Percentiles rank a stretch among this genome's conserved stretches.
These are phyloP conservation scores for Agrochola lota DNA, from an alignment of 2,888 invertebrate species.

Conservation along the genomic window DNA sequence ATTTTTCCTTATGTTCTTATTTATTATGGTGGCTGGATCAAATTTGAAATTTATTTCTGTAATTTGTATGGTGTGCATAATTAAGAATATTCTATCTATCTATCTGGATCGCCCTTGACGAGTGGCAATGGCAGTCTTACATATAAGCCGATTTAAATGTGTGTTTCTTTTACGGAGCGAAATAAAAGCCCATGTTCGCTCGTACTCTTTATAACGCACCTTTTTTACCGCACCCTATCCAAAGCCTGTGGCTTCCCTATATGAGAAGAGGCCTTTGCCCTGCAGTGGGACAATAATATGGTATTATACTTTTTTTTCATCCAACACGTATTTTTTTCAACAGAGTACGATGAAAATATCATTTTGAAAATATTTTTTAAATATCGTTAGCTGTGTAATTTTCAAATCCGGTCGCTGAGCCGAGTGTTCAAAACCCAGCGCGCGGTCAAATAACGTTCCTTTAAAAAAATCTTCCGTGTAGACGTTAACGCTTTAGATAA, in stretches of 20 bases:
- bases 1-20: conserved; percentile 23
- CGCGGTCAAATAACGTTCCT: not conserved
- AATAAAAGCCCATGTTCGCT: not conserved
- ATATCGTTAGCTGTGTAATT: not conserved
- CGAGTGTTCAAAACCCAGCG: not conserved
- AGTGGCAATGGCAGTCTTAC: not conserved
- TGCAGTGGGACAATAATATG: not conserved
- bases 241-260: too few species aligned
- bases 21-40: not conserved
- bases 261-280: too few species aligned
- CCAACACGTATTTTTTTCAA: not conserved
- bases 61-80: too few species aligned
- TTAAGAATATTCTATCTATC: too few species aligned
- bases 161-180: not conserved
- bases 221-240: not conserved
- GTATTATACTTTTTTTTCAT: too few species aligned
- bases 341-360: not conserved
- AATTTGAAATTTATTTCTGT: too few species aligned
- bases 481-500: not conserved
- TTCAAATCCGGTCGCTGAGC: not conserved
- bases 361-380: too few species aligned
- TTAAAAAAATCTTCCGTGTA: not conserved
- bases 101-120: conserved; percentile 12
- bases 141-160: conserved; percentile 1
- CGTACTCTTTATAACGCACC: not conserved